Evolutionary conservation across 1,140 invertebrate species (phyloP).

Genomic region (Platyura marginata): DNA sequence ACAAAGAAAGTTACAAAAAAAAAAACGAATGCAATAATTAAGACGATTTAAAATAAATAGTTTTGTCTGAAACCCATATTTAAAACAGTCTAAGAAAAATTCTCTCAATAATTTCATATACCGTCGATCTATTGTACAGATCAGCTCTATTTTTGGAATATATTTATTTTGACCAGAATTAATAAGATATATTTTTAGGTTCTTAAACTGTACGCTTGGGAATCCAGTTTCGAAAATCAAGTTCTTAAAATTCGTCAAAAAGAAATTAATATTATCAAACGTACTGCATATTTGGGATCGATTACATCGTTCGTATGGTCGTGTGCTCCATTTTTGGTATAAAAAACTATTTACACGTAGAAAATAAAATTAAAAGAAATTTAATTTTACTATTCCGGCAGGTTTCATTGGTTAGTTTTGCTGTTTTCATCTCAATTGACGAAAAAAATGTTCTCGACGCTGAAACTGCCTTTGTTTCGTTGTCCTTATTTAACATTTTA

Average conservation of each 20-base stretch:
- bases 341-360: too few relatives aligned
- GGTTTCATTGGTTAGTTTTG: conserved; percentile 84
- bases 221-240: conserved; percentile 73
- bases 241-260: conserved; percentile 65
- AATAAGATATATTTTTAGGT: conserved; percentile 30
- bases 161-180: conserved; percentile 2
- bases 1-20: too few relatives aligned
- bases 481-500: conserved; percentile 95
- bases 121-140: too few relatives aligned
- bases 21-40: too few relatives aligned
- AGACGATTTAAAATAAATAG: too few relatives aligned
- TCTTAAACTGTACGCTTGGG: conserved; percentile 79
- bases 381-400: too few relatives aligned
- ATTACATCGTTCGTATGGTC: conserved; percentile 90
- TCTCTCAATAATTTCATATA: too few relatives aligned
- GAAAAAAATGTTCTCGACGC: conserved; percentile 70
- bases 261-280: conserved; percentile 66
- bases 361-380: too few relatives aligned
- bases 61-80: too few relatives aligned
- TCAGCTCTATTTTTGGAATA: too few relatives aligned
- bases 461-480: conserved; percentile 85
- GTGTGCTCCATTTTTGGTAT: conserved; percentile 90
- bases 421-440: conserved; percentile 69
- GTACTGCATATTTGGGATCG: conserved; percentile 74
- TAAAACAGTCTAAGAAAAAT: too few relatives aligned